Base-by-base conservation (phyloP, 2,888 invertebrate genomes). In the Spodoptera exigua region DNA sequence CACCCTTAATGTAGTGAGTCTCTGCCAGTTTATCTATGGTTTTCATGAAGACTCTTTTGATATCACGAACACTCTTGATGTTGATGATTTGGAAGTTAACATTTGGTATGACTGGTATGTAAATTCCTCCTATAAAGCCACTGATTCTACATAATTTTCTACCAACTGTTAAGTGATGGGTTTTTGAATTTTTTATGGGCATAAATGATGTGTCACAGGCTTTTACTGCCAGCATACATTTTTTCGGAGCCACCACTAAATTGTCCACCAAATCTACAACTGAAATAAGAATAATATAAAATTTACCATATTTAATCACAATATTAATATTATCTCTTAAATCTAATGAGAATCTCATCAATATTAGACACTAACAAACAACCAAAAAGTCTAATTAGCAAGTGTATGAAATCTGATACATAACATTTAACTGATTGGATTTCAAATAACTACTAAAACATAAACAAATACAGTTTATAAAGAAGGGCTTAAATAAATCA, bases 81-180 rank as follows among this genome's bases (percentile, higher is more conserved):
- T 91, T 91, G 17, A 91, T 82, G 1, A 86, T 79, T 69, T 88
- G 83, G 60, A 88, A 92, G 52, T 91, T 77, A 0, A 94, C 92
- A 78, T 89, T 86, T 2, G 91, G 89, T 70, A 94, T 87, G 16
- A 74, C 68, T 36, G 94, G 94, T 64, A 94, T 89, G 48, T 80
- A 89, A 5, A 94, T 34, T 3, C 94, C 94, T 44, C 88, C 85
- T n/a, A 91, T 78, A 35, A 89, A 88, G 1, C 90, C 85, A 17
- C 74, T 68, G 0, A 75, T 53, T 2, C 76, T 65, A 0, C 73
- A 51, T 36, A 85, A 73, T 61, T 78, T 82, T 9, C 81, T 74
- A 14, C 79, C 76, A 12, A 91, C 74, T 3, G 83, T 78, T 49
- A 88, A 79, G 43, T 79, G 74, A 52, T 78, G 83, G 2, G 93